A percentile compares a stretch with the other conserved stretches of the same genome.
These are phyloP conservation scores for Callinectes sapidus DNA, from an alignment of 2,888 invertebrate genomes.

Conservation along the genomic window DNA sequence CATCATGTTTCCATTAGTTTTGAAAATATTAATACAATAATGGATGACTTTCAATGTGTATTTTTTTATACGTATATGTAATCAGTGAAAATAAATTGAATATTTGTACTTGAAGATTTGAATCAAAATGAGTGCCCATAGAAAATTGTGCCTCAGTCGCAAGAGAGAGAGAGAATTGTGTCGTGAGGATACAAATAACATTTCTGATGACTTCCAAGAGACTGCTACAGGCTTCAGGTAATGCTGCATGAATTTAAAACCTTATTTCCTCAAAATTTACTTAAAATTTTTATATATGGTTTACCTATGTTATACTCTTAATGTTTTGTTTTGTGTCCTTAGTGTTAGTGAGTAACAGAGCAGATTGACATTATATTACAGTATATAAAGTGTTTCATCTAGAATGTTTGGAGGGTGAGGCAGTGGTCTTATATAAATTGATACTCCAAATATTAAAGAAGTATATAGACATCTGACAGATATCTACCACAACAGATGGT, in stretches of 20 bases:
- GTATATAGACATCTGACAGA: too few relatives aligned
- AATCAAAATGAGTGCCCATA: constrained; percentile 50
- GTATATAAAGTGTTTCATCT: too few relatives aligned
- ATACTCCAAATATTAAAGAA: too few relatives aligned
- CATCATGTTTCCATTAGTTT: neutral
- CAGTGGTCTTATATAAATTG: too few relatives aligned
- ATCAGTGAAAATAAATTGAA: constrained; percentile 3
- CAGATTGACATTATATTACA: neutral
- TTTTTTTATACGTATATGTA: constrained; percentile 7
- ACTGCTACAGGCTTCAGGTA: constrained; percentile 54
- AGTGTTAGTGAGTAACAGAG: neutral
- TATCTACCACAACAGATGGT: too few relatives aligned
- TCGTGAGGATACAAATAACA: neutral
- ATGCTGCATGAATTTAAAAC: neutral
- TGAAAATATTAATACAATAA: neutral
- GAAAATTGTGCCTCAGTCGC: constrained; percentile 31
- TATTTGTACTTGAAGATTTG: neutral
- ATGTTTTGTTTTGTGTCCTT: neutral
- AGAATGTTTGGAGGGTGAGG: too few relatives aligned
- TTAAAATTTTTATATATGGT: neutral
- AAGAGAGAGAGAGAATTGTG: constrained; percentile 42
- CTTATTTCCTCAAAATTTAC: neutral
- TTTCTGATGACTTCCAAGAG: constrained; percentile 56
- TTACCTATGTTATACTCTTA: neutral
- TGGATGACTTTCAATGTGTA: neutral